Base-by-base conservation (phyloP, 53 echinoderm and acorn worm genomes). In the Antedon mediterranea region DNA sequence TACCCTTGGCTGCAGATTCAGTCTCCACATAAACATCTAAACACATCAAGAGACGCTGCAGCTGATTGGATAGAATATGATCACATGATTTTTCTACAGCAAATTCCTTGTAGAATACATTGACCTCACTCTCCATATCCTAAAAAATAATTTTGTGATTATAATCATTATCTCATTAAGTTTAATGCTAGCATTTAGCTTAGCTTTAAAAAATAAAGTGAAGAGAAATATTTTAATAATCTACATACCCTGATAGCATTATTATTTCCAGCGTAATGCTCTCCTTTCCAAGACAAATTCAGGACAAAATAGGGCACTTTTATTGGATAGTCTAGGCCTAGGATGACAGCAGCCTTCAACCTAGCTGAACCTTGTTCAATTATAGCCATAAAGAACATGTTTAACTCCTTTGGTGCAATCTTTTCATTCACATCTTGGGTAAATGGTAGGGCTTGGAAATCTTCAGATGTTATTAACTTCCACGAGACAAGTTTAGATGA, bases 1-100 rank as follows among this genome's bases (percentile, higher is more conserved):
- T 57, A 7, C 76, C 34, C 23, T 32, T 28, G 3, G 26, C 28
- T 31, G 76, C 32, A 26, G 76, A 76, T 34, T 85, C 74, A 18
- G 86, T 85, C 84, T 95, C 97, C 44, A 92, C 82, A 83, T 87
- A 95, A 15, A 95, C 89, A 43, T 95, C 97, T 42, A 95, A 84
- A 71, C 95, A 94, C 95, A 90, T 88, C 30, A 94, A 81, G 20
- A 94, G 81, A 33, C 91, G 87, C 76, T 94, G 95, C 0, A 94
- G 82, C 88, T 94, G 91, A 80, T 87, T 89, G 84, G 91, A 83
- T 79, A 94, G 78, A 72, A 94, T 89, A 34, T 81, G 79, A 77
- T 87, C 87, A 75, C 75, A 78, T 3, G 91, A 86, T 71, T 76
- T 91, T 43, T 85, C 77, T 5, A 85, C 81, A 9, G 84, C 75